These are phyloP conservation scores for Potamarius usumacintae DNA, from an alignment of 2,113 vertebrate species.

Conservation along the genomic window DNA sequence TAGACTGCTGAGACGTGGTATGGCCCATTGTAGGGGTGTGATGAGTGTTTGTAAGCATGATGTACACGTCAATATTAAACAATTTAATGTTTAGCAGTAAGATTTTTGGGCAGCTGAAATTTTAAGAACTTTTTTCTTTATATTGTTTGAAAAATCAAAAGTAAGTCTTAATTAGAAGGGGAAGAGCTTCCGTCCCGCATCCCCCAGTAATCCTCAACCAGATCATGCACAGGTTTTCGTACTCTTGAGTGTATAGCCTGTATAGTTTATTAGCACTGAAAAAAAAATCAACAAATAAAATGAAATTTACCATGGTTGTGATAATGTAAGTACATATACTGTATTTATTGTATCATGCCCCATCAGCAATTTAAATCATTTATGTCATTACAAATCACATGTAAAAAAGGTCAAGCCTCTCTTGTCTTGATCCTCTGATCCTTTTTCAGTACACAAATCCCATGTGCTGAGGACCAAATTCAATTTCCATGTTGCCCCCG, in stretches of 20 bases:
- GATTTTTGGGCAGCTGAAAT: too few species aligned
- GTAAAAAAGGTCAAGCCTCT: slow-evolving; percentile 49
- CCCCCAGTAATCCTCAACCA: neutral
- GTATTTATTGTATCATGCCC: neutral
- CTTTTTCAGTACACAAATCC: slow-evolving; percentile 52
- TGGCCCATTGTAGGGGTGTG: neutral
- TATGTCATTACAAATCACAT: slow-evolving; percentile 16
- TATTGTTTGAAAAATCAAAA: neutral
- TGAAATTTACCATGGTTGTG: neutral
- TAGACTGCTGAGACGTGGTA: neutral
- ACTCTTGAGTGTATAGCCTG: neutral
- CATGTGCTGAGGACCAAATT: slow-evolving; percentile 49
- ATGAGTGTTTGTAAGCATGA: neutral
- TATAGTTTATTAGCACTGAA: neutral
- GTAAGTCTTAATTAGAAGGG: neutral
- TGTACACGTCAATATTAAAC: neutral
- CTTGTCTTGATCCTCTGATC: slow-evolving; percentile 24
- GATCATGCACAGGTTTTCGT: neutral
- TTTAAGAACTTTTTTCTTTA: neutral
- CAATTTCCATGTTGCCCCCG: slow-evolving; percentile 44
- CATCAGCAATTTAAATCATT: neutral
- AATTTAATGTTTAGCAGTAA: neutral
- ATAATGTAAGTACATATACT: neutral
- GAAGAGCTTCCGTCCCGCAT: neutral
- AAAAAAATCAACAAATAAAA: neutral